Base-by-base conservation (phyloP, 2,797 vertebrate genomes). In the Danio kyathit region DNA sequence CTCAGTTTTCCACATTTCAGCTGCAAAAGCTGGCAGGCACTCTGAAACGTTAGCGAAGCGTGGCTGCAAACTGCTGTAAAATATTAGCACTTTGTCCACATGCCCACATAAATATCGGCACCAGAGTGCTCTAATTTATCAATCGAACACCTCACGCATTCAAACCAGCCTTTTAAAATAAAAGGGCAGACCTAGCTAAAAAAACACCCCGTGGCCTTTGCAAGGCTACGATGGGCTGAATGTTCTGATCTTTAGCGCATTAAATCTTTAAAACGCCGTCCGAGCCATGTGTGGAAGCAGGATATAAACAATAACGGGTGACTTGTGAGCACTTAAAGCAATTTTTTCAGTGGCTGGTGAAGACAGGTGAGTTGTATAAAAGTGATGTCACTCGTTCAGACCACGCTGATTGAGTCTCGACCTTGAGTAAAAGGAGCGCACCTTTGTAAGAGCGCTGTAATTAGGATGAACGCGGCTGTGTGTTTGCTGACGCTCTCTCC, bases 1-100 rank as follows among this genome's bases (percentile, higher is more conserved):
- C 75, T 80, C 85, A 83, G 83, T 84, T 87, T 73, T 86, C 81
- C 71, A 83, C 81, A 79, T 79, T 82, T 88, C 67, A 73, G 83
- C 87, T 49, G 69, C 79, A 85, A 83, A 87, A 82, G 82, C 83
- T 83, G 83, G 72, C 75, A 84, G 70, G 17, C 56, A 19, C 63
- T 43, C 59, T 56, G 12, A 76, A 57, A 64, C 43, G 73, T 44
- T 74, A 43, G 44, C 2, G 67, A 71, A 76, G 46, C 54, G 49
- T 83, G 76, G 70, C 64, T 83, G 74, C 52, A 60, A 76, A 71
- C 76, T 76, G 76, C 51, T 73, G 60, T 40, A 77, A 82, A 79
- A 64, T 72, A 54, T 64, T 29, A 76, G 66, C 46, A 52, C 65
- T 64, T 44, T 73, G 63, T 63, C 43, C 71, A 65, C 13, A 38